Conservation (phyloP, 2,797 vertebrate species). For the Chelidonichthys spinosus region DNA sequence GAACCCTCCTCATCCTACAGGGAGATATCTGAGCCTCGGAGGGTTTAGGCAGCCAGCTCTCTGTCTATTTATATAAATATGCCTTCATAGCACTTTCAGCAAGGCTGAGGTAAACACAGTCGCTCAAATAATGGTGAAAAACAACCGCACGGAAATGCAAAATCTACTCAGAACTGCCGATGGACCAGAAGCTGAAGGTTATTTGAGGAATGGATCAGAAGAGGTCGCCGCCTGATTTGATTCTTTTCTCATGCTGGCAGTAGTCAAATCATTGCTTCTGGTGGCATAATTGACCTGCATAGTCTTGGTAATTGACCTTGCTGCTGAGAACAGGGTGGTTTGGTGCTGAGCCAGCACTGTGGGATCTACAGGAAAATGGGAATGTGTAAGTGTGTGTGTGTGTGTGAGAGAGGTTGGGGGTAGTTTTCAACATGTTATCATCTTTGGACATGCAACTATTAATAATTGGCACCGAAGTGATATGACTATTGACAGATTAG, state of each 20-base stretch:
- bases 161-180: conserved; percentile 2
- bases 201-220: conserved; percentile 36
- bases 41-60: conserved; percentile 38
- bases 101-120: conserved; percentile 35
- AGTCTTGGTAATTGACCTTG: conserved; percentile 75
- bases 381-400: not conserved
- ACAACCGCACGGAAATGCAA: conserved; percentile 19
- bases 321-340: conserved; percentile 58
- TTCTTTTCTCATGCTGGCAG: conserved; percentile 25
- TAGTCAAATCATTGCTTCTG: conserved; percentile 61
- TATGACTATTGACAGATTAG: conserved; percentile 11
- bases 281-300: conserved; percentile 71
- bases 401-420: not conserved
- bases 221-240: conserved; percentile 35
- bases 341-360: conserved; percentile 76
- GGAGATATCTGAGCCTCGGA: conserved; percentile 61
- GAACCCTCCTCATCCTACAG: conserved; percentile 62
- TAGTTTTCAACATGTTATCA: conserved; percentile 32
- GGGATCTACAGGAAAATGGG: conserved; percentile 39
- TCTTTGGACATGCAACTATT: conserved; percentile 4
- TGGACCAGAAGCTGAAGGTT: conserved; percentile 29
- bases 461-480: conserved; percentile 2
- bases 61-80: conserved; percentile 67
- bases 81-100: conserved; percentile 40
- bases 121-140: conserved; percentile 37